Conservation (phyloP, 2,888 invertebrate species). For the Meandrusa payeni region DNA sequence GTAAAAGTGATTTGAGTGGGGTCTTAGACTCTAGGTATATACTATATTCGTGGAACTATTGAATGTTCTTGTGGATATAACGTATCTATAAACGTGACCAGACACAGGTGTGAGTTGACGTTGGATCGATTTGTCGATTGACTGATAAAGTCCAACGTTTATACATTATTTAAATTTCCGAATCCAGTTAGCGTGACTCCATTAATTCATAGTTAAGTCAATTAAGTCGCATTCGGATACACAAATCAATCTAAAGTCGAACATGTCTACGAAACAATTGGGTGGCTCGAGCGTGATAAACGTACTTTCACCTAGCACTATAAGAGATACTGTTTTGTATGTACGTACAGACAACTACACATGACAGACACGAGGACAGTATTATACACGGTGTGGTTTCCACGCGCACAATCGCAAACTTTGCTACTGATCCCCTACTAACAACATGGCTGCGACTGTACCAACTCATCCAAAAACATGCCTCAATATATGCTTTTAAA, state of each 20-base stretch:
- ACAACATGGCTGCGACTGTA: constrained; percentile 63
- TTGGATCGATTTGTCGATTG: constrained; percentile 15
- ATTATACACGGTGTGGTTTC: constrained; percentile 72
- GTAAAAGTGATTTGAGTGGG: too few species aligned
- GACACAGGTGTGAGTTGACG: neutral
- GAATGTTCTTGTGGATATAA: too few species aligned
- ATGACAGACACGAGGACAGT: constrained; percentile 13
- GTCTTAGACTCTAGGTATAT: too few species aligned
- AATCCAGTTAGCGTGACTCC: too few species aligned
- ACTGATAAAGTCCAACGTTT: too few species aligned
- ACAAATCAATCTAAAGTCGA: constrained; percentile 11
- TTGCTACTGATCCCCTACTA: constrained; percentile 72
- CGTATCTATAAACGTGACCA: neutral
- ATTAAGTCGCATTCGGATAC: too few species aligned
- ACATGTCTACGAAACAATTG: neutral
- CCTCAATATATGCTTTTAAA: constrained; percentile 9
- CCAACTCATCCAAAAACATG: constrained; percentile 24
- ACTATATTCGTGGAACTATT: too few species aligned
- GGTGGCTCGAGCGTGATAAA: too few species aligned
- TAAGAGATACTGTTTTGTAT: constrained; percentile 2
- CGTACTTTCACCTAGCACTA: constrained; percentile 11
- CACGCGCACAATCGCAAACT: constrained; percentile 75
- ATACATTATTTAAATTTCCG: too few species aligned
- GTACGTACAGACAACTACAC: neutral
- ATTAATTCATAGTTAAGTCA: too few species aligned